phyloP scores from a whole-genome alignment of 2,888 invertebrate species.

The Siphonodentalium dalli region DNA sequence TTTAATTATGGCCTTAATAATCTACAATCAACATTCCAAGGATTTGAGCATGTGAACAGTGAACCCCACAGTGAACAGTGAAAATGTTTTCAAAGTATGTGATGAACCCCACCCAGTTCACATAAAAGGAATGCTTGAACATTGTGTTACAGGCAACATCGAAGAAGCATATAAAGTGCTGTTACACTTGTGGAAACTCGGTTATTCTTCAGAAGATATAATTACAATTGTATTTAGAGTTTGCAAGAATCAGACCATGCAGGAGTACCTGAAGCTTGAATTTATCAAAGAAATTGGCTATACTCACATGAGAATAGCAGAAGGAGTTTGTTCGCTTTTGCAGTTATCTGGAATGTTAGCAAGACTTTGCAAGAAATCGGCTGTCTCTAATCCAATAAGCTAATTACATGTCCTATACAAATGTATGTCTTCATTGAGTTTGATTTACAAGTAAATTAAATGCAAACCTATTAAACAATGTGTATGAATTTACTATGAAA shows the following conservation, averaged over 20 bases:
- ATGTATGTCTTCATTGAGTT: too few relatives aligned
- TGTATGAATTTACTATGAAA: too few relatives aligned
- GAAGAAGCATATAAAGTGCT: slow-evolving; percentile 86
- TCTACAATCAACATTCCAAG: slow-evolving; percentile 91
- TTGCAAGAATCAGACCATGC: slow-evolving; percentile 82
- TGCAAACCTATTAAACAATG: too few relatives aligned
- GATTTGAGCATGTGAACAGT: slow-evolving; percentile 88
- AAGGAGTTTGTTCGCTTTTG: slow-evolving; percentile 84
- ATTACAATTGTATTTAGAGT: slow-evolving; percentile 94
- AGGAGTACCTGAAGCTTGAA: slow-evolving; percentile 82
- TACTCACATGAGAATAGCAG: slow-evolving; percentile 88
- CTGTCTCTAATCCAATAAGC: too few relatives aligned
- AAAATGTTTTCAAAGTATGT: too few relatives aligned
- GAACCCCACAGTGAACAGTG: too few relatives aligned
- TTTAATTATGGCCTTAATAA: too few relatives aligned
- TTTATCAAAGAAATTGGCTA: slow-evolving; percentile 90
- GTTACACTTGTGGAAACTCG: slow-evolving; percentile 87
- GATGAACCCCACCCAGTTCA: slow-evolving; percentile 98
- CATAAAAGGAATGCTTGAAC: slow-evolving; percentile 87
- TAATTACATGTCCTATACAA: too few relatives aligned
- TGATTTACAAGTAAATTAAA: too few relatives aligned
- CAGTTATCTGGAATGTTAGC: slow-evolving; percentile 91
- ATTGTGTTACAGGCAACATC: slow-evolving; percentile 82
- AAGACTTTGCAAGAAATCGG: slow-evolving; percentile 73
- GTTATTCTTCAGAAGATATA: slow-evolving; percentile 96